Base-by-base conservation (phyloP, 2,113 vertebrate genomes). In the Malurus alboscapulatus region DNA sequence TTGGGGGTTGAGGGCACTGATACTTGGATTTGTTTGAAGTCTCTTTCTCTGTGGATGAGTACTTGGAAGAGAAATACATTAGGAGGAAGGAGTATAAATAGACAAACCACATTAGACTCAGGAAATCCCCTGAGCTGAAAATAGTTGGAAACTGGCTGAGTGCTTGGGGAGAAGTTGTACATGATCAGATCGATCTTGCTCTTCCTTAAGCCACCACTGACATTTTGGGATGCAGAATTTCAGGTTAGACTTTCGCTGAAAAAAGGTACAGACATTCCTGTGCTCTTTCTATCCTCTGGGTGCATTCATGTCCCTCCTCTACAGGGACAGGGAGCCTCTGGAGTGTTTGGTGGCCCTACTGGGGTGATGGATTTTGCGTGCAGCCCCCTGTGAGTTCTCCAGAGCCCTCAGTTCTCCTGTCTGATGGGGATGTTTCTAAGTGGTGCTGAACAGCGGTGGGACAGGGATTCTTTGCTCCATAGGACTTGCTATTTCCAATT, bases 51-150 rank as follows among this genome's bases (percentile, higher is more conserved):
- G 44, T 84, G 61, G 36, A 51, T 75, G 59, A 45, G 19, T 67
- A 19, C 48, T 82, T 92, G 73, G 40, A 84, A 83, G 38, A 88
- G 72, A 66, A 90, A 38, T 36, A 17, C 34, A 2, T 58, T 27
- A 78, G 50, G 45, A 92, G 51, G 75, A 80, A 72, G 65, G 22
- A 66, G 13, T 63, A 58, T 73, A 66, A 84, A 81, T 42, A 91
- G 89, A 55, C 32, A 74, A 91, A 84, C 47, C 51, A 26, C n/a
- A 38, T 74, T 59, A 74, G 59, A 38, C 34, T 88, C 55, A 47
- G 87, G 80, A 93, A 91, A 86, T 84, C 57, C 73, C 47, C 51
- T n/a, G 80, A 55, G 84, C 55, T 87, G 72, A 86, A 81, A 88
- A 38, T 66, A 83, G 47, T 48, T 80, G 59, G 59, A 84, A 94